Evolutionary conservation across 2,888 invertebrate species (phyloP).

Genomic region (Ennomos fuscantarius): DNA sequence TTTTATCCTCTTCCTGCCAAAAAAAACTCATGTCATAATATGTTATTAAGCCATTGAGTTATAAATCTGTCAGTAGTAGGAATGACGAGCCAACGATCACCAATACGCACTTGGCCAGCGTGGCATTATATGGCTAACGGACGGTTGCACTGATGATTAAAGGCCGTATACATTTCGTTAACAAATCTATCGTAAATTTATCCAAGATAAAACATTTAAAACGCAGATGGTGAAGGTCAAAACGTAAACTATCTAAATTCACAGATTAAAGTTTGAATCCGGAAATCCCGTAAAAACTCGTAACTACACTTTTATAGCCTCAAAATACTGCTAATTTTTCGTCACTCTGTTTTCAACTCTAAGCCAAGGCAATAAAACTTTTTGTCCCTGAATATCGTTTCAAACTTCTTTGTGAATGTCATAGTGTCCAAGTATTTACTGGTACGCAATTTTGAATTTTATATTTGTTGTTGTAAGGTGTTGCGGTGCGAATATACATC

Average conservation of each 20-base stretch:
- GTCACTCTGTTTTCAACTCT: constrained; percentile 30
- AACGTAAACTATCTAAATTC: constrained; percentile 14
- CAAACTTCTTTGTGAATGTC: constrained; percentile 33
- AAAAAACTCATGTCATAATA: no score
- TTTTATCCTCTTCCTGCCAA: no score
- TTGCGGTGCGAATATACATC: constrained; percentile 14
- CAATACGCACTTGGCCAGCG: no score
- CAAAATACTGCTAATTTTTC: constrained; percentile 14
- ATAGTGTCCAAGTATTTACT: constrained; percentile 6
- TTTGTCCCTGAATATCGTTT: constrained; percentile 30
- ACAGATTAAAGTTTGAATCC: constrained; percentile 34
- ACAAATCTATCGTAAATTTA: no score
- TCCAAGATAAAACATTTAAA: constrained; percentile 3
- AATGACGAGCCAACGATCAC: no score
- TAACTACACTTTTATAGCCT: constrained; percentile 39
- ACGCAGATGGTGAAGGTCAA: constrained; percentile 11
- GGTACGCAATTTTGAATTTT: constrained; percentile 22
- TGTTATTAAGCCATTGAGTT: no score
- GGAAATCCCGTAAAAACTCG: constrained; percentile 38
- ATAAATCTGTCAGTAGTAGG: no score
- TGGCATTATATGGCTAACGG: no score
- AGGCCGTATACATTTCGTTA: no score
- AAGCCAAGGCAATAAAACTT: constrained; percentile 31
- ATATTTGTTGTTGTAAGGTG: constrained; percentile 13
- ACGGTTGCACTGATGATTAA: no score